phyloP scores from a whole-genome alignment of 2,888 invertebrate genomes.

The Hetaerina titia region DNA sequence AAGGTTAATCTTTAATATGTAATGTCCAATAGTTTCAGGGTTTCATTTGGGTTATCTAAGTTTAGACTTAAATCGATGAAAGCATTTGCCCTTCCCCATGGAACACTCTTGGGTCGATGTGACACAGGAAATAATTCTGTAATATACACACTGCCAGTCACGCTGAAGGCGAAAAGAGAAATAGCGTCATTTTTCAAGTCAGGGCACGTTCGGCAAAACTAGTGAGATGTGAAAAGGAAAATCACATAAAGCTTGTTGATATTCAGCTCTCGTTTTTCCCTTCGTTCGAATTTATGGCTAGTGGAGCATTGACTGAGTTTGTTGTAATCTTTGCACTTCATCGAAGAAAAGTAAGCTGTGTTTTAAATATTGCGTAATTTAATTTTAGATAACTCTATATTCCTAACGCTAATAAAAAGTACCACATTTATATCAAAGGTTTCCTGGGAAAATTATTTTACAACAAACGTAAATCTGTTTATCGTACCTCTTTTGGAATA shows the following conservation, averaged over 20 bases:
- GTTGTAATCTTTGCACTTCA: conserved; percentile 27
- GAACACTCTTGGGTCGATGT: neutral
- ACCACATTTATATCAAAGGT: too few relatives aligned
- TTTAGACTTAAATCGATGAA: neutral
- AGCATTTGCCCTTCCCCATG: neutral
- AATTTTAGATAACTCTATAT: too few relatives aligned
- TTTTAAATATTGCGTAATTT: neutral
- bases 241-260: neutral
- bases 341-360: neutral
- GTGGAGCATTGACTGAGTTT: neutral
- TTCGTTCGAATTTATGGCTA: neutral
- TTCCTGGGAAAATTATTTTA: too few relatives aligned
- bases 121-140: neutral
- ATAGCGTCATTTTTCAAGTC: neutral
- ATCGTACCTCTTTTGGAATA: too few relatives aligned
- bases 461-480: too few relatives aligned
- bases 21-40: too few relatives aligned
- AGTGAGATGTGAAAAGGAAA: conserved; percentile 32
- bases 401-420: too few relatives aligned
- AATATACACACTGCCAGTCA: neutral
- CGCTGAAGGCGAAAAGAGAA: neutral
- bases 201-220: conserved; percentile 18
- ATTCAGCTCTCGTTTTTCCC: neutral
- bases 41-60: too few relatives aligned
- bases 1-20: neutral